A percentile compares a stretch with the other conserved stretches of the same genome.
Conservation (phyloP, 2,888 invertebrate species). For the Trichogramma evanescens region DNA sequence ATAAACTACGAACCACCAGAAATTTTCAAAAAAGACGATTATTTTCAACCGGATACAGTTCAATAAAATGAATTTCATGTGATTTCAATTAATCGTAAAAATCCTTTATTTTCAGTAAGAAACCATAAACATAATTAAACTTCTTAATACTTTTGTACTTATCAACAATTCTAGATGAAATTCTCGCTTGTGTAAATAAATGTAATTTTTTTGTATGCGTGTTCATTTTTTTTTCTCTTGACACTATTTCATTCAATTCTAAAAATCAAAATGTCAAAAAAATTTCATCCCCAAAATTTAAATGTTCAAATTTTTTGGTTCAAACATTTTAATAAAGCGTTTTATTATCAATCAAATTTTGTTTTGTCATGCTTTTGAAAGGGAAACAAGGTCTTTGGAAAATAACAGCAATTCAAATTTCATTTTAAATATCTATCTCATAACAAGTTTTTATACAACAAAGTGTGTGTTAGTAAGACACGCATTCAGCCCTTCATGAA, state of each 20-base stretch:
- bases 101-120: too few relatives aligned
- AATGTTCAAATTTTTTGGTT: not conserved
- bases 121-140: not conserved
- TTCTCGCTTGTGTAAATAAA: not conserved
- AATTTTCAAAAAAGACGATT: slow-evolving; percentile 37
- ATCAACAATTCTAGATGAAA: not conserved
- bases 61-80: not conserved
- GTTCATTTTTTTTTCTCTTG: not conserved
- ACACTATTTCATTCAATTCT: not conserved
- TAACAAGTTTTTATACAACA: slow-evolving; percentile 42
- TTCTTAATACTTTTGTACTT: not conserved
- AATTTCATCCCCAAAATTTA: not conserved
- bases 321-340: not conserved
- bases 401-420: slow-evolving; percentile 18
- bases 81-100: too few relatives aligned
- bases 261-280: not conserved
- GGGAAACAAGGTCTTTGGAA: not conserved
- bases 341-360: not conserved
- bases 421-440: slow-evolving; percentile 40
- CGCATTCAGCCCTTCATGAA: slow-evolving; percentile 27
- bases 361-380: not conserved
- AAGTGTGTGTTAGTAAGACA: slow-evolving; percentile 38
- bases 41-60: slow-evolving; percentile 28
- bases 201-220: not conserved
- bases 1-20: slow-evolving; percentile 31